Conservation (phyloP, 2,797 vertebrate species). For the Acipenser ruthenus region DNA sequence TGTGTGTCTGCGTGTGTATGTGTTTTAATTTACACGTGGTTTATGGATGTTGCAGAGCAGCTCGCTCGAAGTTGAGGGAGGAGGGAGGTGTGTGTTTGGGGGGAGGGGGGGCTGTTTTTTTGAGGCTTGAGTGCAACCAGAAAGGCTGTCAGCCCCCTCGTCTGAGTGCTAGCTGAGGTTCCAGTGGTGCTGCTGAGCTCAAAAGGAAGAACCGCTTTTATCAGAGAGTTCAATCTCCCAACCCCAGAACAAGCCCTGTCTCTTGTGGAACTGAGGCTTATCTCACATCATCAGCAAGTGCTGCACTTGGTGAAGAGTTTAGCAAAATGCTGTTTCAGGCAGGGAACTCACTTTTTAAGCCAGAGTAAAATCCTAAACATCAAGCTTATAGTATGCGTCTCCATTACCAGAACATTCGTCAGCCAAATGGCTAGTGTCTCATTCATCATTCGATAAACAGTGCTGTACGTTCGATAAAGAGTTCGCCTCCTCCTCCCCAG, state of each 20-base stretch:
- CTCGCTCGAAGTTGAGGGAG: conserved; percentile 22
- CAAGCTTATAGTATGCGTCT: too few species aligned
- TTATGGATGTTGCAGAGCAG: conserved; percentile 42
- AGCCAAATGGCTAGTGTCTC: too few species aligned
- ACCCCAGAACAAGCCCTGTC: conserved; percentile 45
- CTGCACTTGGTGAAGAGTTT: too few species aligned
- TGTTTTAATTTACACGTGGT: conserved; percentile 38
- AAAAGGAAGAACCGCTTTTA: conserved; percentile 75
- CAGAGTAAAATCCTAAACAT: too few species aligned
- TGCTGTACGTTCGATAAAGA: too few species aligned
- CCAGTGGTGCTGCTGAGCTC: conserved; percentile 50
- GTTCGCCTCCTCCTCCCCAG: too few species aligned
- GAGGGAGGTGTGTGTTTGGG: background rate
- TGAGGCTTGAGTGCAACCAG: conserved; percentile 38
- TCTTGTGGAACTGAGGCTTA: conserved; percentile 53
- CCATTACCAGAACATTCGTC: too few species aligned
- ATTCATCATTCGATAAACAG: too few species aligned
- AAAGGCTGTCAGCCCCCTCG: conserved; percentile 34
- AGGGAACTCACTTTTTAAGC: too few species aligned
- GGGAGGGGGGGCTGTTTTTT: conserved; percentile 8
- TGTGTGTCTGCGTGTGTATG: background rate
- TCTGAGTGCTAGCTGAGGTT: conserved; percentile 32
- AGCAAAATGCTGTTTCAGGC: too few species aligned
- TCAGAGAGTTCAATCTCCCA: conserved; percentile 66
- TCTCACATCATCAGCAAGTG: conserved; percentile 48